phyloP scores from a whole-genome alignment of 2,888 invertebrate species.

The Incurvaria masculella region DNA sequence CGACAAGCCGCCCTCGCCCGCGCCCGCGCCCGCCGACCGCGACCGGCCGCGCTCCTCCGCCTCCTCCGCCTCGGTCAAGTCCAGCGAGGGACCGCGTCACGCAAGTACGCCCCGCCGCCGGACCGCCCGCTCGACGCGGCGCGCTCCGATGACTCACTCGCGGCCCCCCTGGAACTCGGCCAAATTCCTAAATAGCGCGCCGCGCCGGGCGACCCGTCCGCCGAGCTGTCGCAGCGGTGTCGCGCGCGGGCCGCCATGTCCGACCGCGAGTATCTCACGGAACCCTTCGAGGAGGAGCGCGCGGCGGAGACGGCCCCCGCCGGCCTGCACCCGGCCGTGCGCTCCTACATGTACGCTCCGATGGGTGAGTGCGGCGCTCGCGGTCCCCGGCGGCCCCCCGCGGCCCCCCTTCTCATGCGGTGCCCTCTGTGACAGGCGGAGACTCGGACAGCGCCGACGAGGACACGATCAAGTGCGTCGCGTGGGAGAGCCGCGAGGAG shows the following conservation, averaged over 20 bases:
- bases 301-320: conserved; percentile 42
- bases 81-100: conserved; percentile 32
- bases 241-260: conserved; percentile 50
- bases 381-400: conserved; percentile 29
- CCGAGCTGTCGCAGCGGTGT: conserved; percentile 52
- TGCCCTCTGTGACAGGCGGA: conserved; percentile 35
- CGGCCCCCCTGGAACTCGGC: conserved; percentile 37
- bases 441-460: conserved; percentile 63
- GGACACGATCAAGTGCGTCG: conserved; percentile 57
- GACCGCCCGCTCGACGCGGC: not conserved
- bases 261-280: conserved; percentile 51
- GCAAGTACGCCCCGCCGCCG: conserved; percentile 38
- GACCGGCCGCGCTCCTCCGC: conserved; percentile 10
- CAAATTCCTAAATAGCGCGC: conserved; percentile 47
- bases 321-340: conserved; percentile 49
- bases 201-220: conserved; percentile 44
- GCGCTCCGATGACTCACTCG: conserved; percentile 2
- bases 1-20: conserved; percentile 28
- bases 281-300: conserved; percentile 32
- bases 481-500: conserved; percentile 41
- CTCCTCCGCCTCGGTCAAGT: no score
- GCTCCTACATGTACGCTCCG: conserved; percentile 54
- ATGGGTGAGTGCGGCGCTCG: conserved; percentile 41
- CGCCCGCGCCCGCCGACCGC: conserved; percentile 21
- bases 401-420: not conserved